Evolutionary conservation across 1,140 invertebrate genomes (phyloP).

Genomic region (Eriocheir sinensis): DNA sequence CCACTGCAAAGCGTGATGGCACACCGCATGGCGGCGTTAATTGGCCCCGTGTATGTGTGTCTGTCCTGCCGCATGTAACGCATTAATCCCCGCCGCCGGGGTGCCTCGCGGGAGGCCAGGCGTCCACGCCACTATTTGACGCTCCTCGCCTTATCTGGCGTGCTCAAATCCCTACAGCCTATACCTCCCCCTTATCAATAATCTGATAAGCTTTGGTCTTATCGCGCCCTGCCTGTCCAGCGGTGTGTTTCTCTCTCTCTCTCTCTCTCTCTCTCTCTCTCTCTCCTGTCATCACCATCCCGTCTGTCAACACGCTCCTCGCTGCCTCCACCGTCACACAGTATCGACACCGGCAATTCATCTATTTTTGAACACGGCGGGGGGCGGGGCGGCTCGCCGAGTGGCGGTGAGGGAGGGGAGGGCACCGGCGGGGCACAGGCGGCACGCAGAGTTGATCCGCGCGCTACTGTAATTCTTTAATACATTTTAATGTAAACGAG

Average conservation of each 20-base stretch:
- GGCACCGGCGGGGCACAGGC: no score
- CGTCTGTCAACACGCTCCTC: neutral
- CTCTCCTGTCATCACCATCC: slow-evolving; percentile 34
- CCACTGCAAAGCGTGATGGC: neutral
- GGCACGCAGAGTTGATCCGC: slow-evolving; percentile 27
- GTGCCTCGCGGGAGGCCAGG: neutral
- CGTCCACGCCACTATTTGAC: neutral
- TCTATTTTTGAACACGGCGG: neutral
- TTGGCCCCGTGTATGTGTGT: neutral
- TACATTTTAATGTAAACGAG: slow-evolving; percentile 69
- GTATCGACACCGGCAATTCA: slow-evolving; percentile 53
- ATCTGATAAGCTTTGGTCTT: neutral
- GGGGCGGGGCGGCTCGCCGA: neutral
- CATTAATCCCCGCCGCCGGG: neutral
- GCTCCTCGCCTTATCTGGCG: neutral
- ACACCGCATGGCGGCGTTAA: no score
- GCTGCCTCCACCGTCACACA: slow-evolving; percentile 27
- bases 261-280: slow-evolving; percentile 31
- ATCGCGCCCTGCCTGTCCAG: neutral
- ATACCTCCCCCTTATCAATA: slow-evolving; percentile 19
- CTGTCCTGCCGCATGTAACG: neutral
- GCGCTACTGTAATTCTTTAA: slow-evolving; percentile 62
- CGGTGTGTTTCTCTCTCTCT: neutral
- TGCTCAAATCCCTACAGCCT: neutral
- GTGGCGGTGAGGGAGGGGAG: neutral